phyloP scores from a whole-genome alignment of 2,797 vertebrate genomes.

The Astyanax mexicanus region DNA sequence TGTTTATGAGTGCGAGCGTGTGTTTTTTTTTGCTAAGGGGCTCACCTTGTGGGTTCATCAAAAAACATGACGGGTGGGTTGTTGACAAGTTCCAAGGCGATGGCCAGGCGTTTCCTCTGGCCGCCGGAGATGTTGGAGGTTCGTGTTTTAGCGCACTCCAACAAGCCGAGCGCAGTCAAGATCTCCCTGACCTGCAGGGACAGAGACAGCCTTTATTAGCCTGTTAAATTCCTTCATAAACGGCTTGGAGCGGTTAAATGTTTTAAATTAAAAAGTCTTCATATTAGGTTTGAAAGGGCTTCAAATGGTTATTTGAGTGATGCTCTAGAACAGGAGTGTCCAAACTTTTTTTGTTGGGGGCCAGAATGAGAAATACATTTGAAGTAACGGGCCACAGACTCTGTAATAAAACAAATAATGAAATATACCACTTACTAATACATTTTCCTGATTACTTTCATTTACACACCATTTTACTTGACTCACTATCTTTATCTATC shows the following conservation, averaged over 20 bases:
- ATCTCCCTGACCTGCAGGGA: constrained; percentile 83
- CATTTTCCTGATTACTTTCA: too few species aligned
- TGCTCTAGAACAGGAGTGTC: too few species aligned
- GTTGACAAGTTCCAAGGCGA: constrained; percentile 88
- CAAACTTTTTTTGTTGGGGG: too few species aligned
- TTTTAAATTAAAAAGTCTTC: neutral
- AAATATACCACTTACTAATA: too few species aligned
- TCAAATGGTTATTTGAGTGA: too few species aligned
- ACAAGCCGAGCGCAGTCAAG: constrained; percentile 84
- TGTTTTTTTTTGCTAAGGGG: neutral
- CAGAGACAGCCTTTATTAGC: neutral
- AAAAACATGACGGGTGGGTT: constrained; percentile 91
- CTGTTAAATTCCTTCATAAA: neutral
- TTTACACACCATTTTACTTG: too few species aligned
- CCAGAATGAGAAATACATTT: too few species aligned
- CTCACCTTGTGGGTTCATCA: constrained; percentile 88
- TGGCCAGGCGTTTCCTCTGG: constrained; percentile 86
- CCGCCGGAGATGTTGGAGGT: constrained; percentile 84
- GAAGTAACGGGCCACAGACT: too few species aligned
- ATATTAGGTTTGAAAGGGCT: neutral
- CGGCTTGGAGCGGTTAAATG: neutral
- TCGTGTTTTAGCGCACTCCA: constrained; percentile 85
- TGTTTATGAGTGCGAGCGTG: neutral
- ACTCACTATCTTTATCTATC: too few species aligned
- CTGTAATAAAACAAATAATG: too few species aligned